Conservation (phyloP, 2,797 vertebrate species). For the Mormyrus proboscirostris region DNA sequence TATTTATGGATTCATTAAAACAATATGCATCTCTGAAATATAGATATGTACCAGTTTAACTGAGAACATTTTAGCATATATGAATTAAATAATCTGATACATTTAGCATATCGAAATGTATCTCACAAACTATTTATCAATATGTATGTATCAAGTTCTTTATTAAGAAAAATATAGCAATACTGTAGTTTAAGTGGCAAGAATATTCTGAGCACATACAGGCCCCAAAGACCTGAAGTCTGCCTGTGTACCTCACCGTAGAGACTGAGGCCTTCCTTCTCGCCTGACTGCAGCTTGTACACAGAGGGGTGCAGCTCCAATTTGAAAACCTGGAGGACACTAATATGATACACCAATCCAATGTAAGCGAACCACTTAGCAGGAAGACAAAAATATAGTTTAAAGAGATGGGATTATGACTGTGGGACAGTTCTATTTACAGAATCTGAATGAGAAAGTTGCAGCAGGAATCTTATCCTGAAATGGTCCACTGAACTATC, state of each 20-base stretch:
- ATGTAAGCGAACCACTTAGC: not conserved
- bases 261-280: constrained; percentile 93
- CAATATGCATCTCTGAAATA: not conserved
- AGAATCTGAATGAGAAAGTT: not conserved
- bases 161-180: not conserved
- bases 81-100: not conserved
- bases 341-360: constrained; percentile 33
- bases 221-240: not conserved
- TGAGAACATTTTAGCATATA: not conserved
- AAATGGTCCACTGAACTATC: not conserved
- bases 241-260: constrained; percentile 62
- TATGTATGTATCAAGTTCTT: not conserved
- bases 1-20: not conserved
- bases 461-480: not conserved
- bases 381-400: not conserved
- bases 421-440: not conserved
- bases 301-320: constrained; percentile 88
- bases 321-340: constrained; percentile 94
- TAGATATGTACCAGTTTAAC: not conserved
- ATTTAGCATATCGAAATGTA: not conserved
- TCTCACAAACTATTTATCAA: not conserved
- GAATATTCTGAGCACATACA: not conserved
- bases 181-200: not conserved
- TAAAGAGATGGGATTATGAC: not conserved
- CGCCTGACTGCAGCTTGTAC: constrained; percentile 83